Percentiles rank a stretch among this genome's conserved stretches.
Evolutionary conservation across 2,888 invertebrate species (phyloP).

Genomic region (Fragum fragum): DNA sequence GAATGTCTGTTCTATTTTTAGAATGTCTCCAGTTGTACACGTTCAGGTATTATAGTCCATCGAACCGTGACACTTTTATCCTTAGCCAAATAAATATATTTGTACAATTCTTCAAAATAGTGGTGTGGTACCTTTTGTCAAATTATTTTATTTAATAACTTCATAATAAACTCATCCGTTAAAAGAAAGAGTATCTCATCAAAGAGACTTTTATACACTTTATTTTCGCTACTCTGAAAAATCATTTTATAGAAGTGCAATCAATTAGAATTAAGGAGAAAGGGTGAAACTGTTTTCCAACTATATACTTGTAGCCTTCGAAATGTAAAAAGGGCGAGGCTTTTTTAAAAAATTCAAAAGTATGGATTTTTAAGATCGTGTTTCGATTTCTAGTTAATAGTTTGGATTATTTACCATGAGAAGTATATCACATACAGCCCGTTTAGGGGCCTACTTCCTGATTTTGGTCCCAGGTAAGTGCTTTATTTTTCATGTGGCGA

Average conservation of each 20-base stretch:
- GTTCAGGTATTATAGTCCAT: slow-evolving; percentile 32
- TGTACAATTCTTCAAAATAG: too few species aligned
- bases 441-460: slow-evolving; percentile 35
- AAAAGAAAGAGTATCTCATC: too few species aligned
- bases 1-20: slow-evolving; percentile 21
- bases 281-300: slow-evolving; percentile 40
- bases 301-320: background rate
- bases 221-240: too few species aligned
- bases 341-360: background rate
- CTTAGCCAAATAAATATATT: background rate
- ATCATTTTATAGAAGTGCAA: too few species aligned
- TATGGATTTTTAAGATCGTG: background rate
- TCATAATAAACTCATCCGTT: too few species aligned
- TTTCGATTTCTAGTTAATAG: background rate
- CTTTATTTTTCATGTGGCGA: slow-evolving; percentile 13
- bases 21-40: slow-evolving; percentile 8
- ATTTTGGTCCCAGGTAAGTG: slow-evolving; percentile 44
- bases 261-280: background rate
- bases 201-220: too few species aligned
- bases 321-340: slow-evolving; percentile 52
- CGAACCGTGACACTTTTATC: slow-evolving; percentile 35
- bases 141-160: too few species aligned
- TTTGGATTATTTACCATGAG: slow-evolving; percentile 42
- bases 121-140: too few species aligned
- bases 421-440: slow-evolving; percentile 9